Evolutionary conservation across 2,797 vertebrate species (phyloP).

Genomic region (Melanotaenia trifasciata): DNA sequence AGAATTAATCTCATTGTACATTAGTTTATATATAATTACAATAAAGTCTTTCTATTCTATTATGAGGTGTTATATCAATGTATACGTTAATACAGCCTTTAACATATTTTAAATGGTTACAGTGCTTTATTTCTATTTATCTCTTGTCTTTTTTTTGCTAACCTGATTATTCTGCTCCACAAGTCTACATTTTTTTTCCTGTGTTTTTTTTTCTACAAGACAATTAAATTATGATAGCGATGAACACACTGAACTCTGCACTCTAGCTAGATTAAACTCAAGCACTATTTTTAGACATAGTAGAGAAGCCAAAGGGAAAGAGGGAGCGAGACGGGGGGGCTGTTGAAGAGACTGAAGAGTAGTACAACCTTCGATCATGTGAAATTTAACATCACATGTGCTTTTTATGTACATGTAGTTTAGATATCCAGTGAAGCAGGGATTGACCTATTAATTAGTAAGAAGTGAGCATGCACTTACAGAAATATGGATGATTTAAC

Average conservation of each 20-base stretch:
- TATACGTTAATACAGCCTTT: background rate
- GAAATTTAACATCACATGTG: too few relatives aligned
- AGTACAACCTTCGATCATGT: background rate
- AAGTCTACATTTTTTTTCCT: background rate
- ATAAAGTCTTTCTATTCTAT: too few relatives aligned
- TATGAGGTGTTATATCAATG: background rate
- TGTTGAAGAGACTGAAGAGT: background rate
- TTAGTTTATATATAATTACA: too few relatives aligned
- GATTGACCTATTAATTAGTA: background rate
- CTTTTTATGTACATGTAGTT: background rate
- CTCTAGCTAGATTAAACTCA: conserved; percentile 15
- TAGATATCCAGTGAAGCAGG: background rate
- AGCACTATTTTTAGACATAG: conserved; percentile 51
- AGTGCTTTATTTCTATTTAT: background rate
- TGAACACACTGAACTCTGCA: conserved; percentile 21
- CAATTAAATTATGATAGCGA: background rate
- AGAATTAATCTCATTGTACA: too few relatives aligned
- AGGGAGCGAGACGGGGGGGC: background rate
- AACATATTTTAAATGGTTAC: too few relatives aligned
- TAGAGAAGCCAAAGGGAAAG: background rate
- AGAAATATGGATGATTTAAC: background rate
- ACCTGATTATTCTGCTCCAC: background rate
- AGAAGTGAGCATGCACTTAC: background rate
- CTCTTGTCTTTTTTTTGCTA: background rate
- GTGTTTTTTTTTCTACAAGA: background rate